Evolutionary conservation across 2,888 invertebrate genomes (phyloP), one percentile per base, ranked within the genome.

Genomic region (Yponomeuta plumbellus): DNA sequence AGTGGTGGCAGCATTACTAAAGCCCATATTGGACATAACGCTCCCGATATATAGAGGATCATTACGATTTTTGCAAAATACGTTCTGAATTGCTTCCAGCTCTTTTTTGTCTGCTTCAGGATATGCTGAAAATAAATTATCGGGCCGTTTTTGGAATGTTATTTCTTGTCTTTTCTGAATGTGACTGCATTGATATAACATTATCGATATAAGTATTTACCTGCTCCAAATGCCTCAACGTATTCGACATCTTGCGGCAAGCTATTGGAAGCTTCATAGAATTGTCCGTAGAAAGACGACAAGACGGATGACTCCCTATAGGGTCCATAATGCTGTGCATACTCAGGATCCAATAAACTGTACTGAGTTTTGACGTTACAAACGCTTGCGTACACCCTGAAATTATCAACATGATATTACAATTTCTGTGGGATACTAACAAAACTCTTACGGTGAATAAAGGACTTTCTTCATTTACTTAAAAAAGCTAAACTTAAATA

Each of bases 201-300:
- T 44, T 21, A 20, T 21, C 8, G 10, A 58, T 11, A 6, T 11
- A 58, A 17, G 4, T 61, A 56, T 1, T 68, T 72, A 74, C 94
- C 94, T 66, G 94, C 93, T 20, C 94, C 94, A 79, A 94, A 94
- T 56, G 94, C 94, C 78, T 95, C 95, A 23, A 95, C 86, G 75
- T 93, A 95, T 57, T 89, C 85, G 0, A 96, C 88, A 0, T 76
- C 72, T 22, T 79, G 74, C 0, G 95, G 94, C 57, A 92, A 80
- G 6, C 96, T 75, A 5, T 86, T 84, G 17, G 92, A 92, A 74
- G 94, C 93, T 0, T 82, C 73, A 76, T 95, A 95, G 64, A 93
- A 92, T 68, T 93, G 92, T 61, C 83, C 75, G 22, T 94, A 68
- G 6, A 88, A 75, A 21, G 67, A 69, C 80, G 71, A 83, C 59